Percentiles rank a stretch among this genome's conserved stretches.
Conservation (phyloP, 2,888 invertebrate genomes). For the Zaprionus lineosus region DNA sequence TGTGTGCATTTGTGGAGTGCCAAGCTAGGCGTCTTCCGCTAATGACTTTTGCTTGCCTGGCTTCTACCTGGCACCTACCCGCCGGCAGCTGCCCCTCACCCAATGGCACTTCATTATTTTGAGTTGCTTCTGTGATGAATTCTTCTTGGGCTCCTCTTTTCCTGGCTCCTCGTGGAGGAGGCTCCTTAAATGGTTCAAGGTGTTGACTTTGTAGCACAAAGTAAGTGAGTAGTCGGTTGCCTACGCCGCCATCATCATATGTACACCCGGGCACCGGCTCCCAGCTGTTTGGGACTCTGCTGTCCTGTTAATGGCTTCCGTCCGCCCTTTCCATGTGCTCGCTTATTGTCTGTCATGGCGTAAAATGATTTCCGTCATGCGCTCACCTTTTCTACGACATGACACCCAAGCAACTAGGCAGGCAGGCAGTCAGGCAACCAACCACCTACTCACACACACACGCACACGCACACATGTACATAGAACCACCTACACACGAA, state of each 20-base stretch:
- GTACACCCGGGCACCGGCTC: constrained; percentile 34
- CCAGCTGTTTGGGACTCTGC: constrained; percentile 30
- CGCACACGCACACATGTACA: no score
- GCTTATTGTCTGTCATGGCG: constrained; percentile 72
- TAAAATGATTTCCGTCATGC: constrained; percentile 72
- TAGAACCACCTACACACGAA: constrained; percentile 3
- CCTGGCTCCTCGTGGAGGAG: neutral
- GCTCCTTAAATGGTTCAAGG: constrained; percentile 70
- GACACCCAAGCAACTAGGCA: neutral
- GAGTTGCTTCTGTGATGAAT: constrained; percentile 59
- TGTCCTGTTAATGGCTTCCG: constrained; percentile 65
- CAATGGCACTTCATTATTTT: constrained; percentile 71
- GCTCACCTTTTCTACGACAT: constrained; percentile 2
- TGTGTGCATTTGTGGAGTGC: constrained; percentile 33
- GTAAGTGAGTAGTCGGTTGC: constrained; percentile 37
- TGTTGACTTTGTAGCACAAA: constrained; percentile 68
- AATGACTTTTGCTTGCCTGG: constrained; percentile 66
- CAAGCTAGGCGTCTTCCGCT: constrained; percentile 59
- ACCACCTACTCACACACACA: constrained; percentile 1
- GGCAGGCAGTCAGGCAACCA: constrained; percentile 3
- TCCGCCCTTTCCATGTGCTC: constrained; percentile 30
- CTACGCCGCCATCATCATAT: constrained; percentile 7
- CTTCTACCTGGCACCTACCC: neutral
- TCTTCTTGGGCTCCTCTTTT: constrained; percentile 27
- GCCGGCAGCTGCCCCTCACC: neutral